Evolutionary conservation across 1,140 invertebrate species (phyloP).

Genomic region (Eciton burchellii): DNA sequence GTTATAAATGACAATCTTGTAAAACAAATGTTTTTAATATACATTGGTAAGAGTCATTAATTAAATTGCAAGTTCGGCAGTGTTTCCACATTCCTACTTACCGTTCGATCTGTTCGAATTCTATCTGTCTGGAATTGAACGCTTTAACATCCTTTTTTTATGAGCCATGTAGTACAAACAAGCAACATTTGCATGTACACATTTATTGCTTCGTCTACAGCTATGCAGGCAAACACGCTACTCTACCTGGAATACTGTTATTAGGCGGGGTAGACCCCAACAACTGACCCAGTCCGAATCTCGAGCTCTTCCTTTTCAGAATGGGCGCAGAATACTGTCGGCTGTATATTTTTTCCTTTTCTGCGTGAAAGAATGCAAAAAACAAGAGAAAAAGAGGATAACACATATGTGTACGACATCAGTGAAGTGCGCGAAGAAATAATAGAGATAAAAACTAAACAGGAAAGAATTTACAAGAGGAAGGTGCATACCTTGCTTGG

Average conservation of each 20-base stretch:
- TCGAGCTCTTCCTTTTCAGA: conserved; percentile 95
- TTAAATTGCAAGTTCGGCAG: background rate
- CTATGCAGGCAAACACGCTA: conserved; percentile 82
- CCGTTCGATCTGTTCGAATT: conserved; percentile 21
- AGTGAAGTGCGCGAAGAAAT: conserved; percentile 27
- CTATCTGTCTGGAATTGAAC: conserved; percentile 29
- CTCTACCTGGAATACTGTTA: conserved; percentile 89
- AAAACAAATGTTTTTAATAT: background rate
- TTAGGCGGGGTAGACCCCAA: conserved; percentile 87
- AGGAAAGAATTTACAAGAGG: background rate
- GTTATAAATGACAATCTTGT: background rate
- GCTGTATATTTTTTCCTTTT: conserved; percentile 96
- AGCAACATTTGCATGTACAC: conserved; percentile 69
- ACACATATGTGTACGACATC: conserved; percentile 55
- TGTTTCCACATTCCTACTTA: conserved; percentile 37
- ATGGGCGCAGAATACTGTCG: conserved; percentile 95
- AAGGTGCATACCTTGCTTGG: conserved; percentile 89
- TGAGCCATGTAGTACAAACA: conserved; percentile 59
- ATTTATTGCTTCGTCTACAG: conserved; percentile 63
- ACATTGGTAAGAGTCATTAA: background rate
- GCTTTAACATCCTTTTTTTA: conserved; percentile 60
- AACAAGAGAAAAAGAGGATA: conserved; percentile 42
- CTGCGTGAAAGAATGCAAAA: conserved; percentile 81
- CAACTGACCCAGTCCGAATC: conserved; percentile 96
- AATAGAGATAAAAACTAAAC: background rate